Conservation (phyloP, 2,888 invertebrate genomes). For the Hesperia comma region DNA sequence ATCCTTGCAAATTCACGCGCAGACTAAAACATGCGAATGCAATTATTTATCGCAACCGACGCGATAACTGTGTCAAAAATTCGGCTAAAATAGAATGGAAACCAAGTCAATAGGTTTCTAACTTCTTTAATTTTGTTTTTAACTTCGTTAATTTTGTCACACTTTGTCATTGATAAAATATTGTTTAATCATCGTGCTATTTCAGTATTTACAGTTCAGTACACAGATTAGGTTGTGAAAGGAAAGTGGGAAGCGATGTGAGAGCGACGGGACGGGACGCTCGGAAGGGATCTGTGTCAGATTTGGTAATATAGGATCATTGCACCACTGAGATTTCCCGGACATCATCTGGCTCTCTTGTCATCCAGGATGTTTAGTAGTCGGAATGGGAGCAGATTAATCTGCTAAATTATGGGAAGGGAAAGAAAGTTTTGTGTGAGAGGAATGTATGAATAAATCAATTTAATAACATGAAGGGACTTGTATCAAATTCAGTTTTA, state of each 20-base stretch:
- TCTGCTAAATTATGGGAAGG: slow-evolving; percentile 1
- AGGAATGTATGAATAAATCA: background rate
- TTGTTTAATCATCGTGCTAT: too few species aligned
- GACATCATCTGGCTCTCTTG: slow-evolving; percentile 23
- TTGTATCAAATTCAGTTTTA: too few species aligned
- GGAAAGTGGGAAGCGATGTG: slow-evolving; percentile 16
- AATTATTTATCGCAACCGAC: background rate
- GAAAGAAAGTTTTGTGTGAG: background rate
- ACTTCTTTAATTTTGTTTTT: too few species aligned
- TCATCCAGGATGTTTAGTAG: slow-evolving; percentile 16
- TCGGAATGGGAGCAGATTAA: slow-evolving; percentile 18
- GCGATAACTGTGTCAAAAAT: background rate
- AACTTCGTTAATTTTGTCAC: too few species aligned
- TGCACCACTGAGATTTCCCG: slow-evolving; percentile 29
- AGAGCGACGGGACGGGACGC: background rate
- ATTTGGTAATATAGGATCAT: slow-evolving; percentile 29
- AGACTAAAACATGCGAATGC: too few species aligned
- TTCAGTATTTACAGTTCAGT: background rate
- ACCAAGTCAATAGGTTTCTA: background rate
- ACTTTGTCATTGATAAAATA: too few species aligned
- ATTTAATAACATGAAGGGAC: too few species aligned
- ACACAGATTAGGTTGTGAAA: slow-evolving; percentile 13
- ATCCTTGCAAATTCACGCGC: too few species aligned
- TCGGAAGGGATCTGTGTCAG: slow-evolving; percentile 21
- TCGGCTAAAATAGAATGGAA: background rate